Evolutionary conservation across 1,140 invertebrate species (phyloP), one percentile per base, ranked within the genome.

Genomic region (Bradysia coprophila): DNA sequence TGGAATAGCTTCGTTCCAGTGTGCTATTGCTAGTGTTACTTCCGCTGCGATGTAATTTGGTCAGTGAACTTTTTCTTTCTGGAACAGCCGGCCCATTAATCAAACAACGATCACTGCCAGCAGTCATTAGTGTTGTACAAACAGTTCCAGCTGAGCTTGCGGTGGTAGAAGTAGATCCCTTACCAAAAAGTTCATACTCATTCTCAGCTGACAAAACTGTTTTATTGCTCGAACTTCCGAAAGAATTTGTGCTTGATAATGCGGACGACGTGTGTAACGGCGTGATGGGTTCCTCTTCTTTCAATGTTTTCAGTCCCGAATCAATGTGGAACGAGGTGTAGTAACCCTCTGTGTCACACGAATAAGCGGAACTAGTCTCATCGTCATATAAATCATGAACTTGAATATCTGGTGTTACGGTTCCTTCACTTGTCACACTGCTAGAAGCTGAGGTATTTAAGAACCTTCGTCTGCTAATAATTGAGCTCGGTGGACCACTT

Each of bases 251-350:
- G 45, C 58, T 66, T 4, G 64, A 65, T 45, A 78, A 63, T 22
- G 71, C 69, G 33, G 64, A 69, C 22, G 70, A 73, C 16, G 68
- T 68, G 52, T 77, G 75, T 49, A 78, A 51, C 4, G 75, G 73
- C 4, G 72, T 74, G 39, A 70, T 63, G 1, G 73, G 73, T 55
- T 84, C 83, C 61, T 87, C 81, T 58, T 86, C 82, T 56, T 81
- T 78, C 13, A 83, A 59, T 0, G 81, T 85, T 57, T 89, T 88
- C 34, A 95, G 59, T 2, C 91, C 92, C 42, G 87, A 92, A 60
- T 96, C 92, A 68, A 91, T 79, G 57, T 95, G 89, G 66, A 96
- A 95, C 10, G 89, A 94, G 0, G 92, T 96, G 59, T 94, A 96
- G 59, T 95, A 96, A 10, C 92, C 91, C 62, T 95, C 92, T 11